Evolutionary conservation across 1,140 invertebrate species (phyloP).

Genomic region (Trichonephila clavata): DNA sequence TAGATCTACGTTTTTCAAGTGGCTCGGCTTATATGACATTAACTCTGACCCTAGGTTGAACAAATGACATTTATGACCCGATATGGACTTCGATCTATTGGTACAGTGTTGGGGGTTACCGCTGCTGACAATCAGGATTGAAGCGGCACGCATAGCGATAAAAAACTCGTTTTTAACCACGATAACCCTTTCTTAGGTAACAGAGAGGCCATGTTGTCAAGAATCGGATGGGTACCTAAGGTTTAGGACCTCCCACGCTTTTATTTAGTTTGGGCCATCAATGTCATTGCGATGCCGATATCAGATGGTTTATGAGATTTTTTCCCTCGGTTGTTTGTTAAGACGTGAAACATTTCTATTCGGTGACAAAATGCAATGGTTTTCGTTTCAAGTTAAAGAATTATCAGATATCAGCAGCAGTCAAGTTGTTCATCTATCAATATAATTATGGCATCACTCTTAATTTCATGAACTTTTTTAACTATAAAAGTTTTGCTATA

Average conservation of each 20-base stretch:
- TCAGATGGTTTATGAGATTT: slow-evolving; percentile 47
- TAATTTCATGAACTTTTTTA: no score
- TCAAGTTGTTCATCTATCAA: no score
- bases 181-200: slow-evolving; percentile 28
- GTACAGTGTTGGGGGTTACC: background rate
- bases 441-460: no score
- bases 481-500: no score
- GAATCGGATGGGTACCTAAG: background rate
- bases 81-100: slow-evolving; percentile 7
- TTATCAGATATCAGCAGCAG: no score
- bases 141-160: slow-evolving; percentile 1
- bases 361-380: background rate
- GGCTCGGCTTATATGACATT: background rate
- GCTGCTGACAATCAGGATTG: slow-evolving; percentile 14
- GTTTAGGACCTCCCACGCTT: slow-evolving; percentile 49
- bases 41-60: slow-evolving; percentile 16
- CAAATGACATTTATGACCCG: slow-evolving; percentile 11
- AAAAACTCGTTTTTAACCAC: slow-evolving; percentile 40
- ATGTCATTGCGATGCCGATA: slow-evolving; percentile 37
- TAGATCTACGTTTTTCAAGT: background rate
- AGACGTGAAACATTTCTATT: slow-evolving; percentile 45
- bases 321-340: slow-evolving; percentile 10
- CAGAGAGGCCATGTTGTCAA: slow-evolving; percentile 33
- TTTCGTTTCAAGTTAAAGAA: background rate
- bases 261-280: slow-evolving; percentile 64